phyloP scores from a whole-genome alignment of 2,113 vertebrate genomes.

The Gobio gobio region DNA sequence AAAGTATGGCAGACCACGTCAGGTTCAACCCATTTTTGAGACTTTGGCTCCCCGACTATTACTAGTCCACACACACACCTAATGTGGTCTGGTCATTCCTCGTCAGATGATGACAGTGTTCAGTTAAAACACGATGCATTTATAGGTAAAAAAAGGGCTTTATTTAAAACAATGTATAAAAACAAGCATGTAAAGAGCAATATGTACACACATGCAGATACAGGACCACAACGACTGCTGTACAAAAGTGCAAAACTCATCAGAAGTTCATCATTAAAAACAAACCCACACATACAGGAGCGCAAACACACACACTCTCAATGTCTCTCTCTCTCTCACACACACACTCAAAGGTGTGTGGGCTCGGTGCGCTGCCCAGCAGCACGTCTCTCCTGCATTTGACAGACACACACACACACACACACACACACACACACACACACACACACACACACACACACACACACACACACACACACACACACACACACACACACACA shows the following conservation, averaged over 20 bases:
- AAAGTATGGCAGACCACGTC: too few species aligned
- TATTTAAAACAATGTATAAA: constrained; percentile 71
- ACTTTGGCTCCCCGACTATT: too few species aligned
- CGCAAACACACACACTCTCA: neutral
- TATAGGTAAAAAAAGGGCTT: constrained; percentile 55
- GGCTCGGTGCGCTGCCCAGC: too few species aligned
- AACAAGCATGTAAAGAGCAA: constrained; percentile 37
- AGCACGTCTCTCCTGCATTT: too few species aligned
- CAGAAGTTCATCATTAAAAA: constrained; percentile 68
- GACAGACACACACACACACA: too few species aligned
- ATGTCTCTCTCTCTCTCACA: constrained; percentile 15
- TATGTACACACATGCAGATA: constrained; percentile 55
- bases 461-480: constrained; percentile 38
- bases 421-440: constrained; percentile 30
- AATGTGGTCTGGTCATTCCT: neutral
- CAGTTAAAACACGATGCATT: neutral
- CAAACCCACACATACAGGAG: constrained; percentile 31
- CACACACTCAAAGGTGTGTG: too few species aligned
- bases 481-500: constrained; percentile 38
- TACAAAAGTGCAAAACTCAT: constrained; percentile 42
- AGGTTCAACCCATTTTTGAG: too few species aligned
- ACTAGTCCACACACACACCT: too few species aligned
- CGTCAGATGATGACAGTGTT: neutral
- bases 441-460: neutral
- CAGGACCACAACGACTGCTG: constrained; percentile 29